Base-by-base conservation (phyloP, 2,888 invertebrate species). In the Tiliacea aurago region DNA sequence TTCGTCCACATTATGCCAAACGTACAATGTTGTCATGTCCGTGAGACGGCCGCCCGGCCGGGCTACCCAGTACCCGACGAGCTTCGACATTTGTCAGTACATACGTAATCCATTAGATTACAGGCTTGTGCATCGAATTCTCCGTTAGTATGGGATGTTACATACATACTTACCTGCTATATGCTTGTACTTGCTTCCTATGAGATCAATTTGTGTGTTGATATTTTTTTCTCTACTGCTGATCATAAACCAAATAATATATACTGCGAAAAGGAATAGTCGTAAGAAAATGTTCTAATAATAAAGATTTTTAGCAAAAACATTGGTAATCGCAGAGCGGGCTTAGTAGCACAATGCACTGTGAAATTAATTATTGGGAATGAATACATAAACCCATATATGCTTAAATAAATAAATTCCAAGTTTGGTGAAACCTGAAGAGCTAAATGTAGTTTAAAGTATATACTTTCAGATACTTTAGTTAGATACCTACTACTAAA, bases 21-120 rank as follows among this genome's bases (percentile, higher is more conserved):
- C 33, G 4, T 49, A 70, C 61, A 62, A 49, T 70, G 70, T 78
- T 56, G 55, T 51, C 51, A 47, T 71, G 63, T 55, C 23, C 33
- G 15, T 47, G 47, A 43, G 58, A 64, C 43, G 41, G 71, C 41
- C 41, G 45, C 53, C 53, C 43, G 41, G 41, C 9, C 41, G 1
- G 47, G 15, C 20, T 49, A 45, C 23, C 45, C 37, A 28, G 23
- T 49, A 45, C 23, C 45, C 37, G 37, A 33, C 15, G 61, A 61
- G 81, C 33, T 66, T 64, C 81, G 58, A 55, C 70, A 81, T 11
- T 76, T 51, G 49, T 70, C 41, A 43, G 47, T 75, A 79, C 81
- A 81, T 64, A 70, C 63, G 81, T 79, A 67, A 79, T 79, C 79
- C 67, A 79, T 81, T 79, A 70, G 76, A 70, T 79, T 81, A 79